phyloP scores from a whole-genome alignment of 2,888 invertebrate genomes.

The Torymus aiolomorphi region DNA sequence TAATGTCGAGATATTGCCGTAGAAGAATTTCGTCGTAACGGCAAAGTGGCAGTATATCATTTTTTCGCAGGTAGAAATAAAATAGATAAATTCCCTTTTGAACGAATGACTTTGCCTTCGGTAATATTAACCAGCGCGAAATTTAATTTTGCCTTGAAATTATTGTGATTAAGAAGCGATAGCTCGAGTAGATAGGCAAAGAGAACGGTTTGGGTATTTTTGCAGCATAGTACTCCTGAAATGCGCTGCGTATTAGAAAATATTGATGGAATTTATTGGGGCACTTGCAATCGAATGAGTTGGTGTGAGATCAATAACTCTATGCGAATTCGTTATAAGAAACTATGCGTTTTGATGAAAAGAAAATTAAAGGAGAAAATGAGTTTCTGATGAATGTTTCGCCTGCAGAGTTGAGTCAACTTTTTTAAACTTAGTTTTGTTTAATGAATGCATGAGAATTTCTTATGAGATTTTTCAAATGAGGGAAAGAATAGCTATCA shows the following conservation, averaged over 20 bases:
- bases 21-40: no score
- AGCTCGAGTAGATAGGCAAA: no score
- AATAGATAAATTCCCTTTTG: no score
- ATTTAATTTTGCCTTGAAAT: no score
- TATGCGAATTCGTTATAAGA: constrained; percentile 1
- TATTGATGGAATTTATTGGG: neutral
- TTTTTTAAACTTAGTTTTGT: constrained; percentile 22
- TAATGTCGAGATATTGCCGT: neutral
- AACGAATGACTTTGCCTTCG: no score
- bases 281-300: neutral
- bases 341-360: neutral
- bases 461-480: no score
- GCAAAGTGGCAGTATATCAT: no score
- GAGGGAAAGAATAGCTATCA: no score
- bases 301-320: neutral
- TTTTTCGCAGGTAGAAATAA: no score
- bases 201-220: neutral
- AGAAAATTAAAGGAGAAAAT: neutral
- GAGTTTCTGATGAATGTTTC: neutral
- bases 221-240: neutral
- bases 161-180: no score
- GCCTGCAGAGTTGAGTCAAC: neutral
- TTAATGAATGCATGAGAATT: neutral
- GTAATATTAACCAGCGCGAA: no score
- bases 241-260: neutral